These are phyloP conservation scores for Rhingia campestris DNA, from an alignment of 2,888 invertebrate species.

Conservation along the genomic window DNA sequence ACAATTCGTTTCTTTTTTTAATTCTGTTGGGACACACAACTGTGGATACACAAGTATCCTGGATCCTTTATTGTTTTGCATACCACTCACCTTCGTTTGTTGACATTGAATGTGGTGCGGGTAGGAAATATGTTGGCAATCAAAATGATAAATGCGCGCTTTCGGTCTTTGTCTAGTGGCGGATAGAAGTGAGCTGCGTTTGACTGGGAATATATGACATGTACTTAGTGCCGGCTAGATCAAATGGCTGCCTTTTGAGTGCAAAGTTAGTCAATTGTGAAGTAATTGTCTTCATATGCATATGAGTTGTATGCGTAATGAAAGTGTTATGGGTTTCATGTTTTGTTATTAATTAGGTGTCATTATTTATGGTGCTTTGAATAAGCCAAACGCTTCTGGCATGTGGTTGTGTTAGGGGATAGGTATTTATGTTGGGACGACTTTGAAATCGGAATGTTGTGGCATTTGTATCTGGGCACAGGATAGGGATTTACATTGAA, in stretches of 20 bases:
- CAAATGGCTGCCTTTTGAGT: conserved; percentile 51
- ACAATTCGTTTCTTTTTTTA: conserved; percentile 27
- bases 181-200: conserved; percentile 22
- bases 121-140: conserved; percentile 67
- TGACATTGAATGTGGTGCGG: conserved; percentile 53
- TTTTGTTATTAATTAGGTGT: conserved; percentile 55
- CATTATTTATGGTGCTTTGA: conserved; percentile 31
- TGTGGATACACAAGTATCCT: conserved; percentile 10
- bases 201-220: conserved; percentile 52
- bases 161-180: conserved; percentile 52
- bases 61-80: conserved; percentile 50
- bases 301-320: background rate
- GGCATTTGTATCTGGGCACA: too few relatives aligned
- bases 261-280: conserved; percentile 70
- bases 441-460: too few relatives aligned
- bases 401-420: background rate
- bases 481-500: too few relatives aligned
- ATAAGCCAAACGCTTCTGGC: background rate
- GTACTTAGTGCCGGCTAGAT: conserved; percentile 66
- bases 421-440: too few relatives aligned
- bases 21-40: conserved; percentile 12
- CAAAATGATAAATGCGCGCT: conserved; percentile 64
- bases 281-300: conserved; percentile 62
- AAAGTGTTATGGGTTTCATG: conserved; percentile 9
- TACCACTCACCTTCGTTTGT: conserved; percentile 66